These are phyloP conservation scores for Geotrupes spiniger DNA, from an alignment of 2,888 invertebrate genomes.

Conservation along the genomic window DNA sequence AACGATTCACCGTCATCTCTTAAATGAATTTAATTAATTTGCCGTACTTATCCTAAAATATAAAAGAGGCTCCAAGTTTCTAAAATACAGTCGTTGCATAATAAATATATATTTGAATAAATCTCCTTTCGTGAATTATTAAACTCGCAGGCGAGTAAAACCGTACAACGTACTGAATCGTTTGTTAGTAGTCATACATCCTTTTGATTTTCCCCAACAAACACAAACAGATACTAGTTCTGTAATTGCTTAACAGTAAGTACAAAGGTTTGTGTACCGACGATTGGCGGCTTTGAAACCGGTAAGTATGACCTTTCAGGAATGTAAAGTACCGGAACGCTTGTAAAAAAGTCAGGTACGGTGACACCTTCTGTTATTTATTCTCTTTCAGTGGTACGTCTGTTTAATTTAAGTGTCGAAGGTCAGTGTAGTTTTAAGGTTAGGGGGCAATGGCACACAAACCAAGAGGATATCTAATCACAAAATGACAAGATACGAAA, in stretches of 20 bases:
- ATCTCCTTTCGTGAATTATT: no score
- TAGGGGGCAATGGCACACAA: constrained; percentile 26
- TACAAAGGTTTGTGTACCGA: constrained; percentile 7
- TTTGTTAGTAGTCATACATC: constrained; percentile 17
- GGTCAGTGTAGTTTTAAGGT: constrained; percentile 24
- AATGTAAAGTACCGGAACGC: constrained; percentile 20
- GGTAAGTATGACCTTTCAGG: constrained; percentile 19
- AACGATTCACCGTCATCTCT: no score
- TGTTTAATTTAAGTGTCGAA: constrained; percentile 14
- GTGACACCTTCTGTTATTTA: constrained; percentile 16
- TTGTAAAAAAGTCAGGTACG: constrained; percentile 19
- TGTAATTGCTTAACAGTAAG: constrained; percentile 17
- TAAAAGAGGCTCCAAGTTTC: no score
- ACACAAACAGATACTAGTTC: constrained; percentile 14
- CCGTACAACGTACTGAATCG: neutral
- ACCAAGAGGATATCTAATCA: neutral
- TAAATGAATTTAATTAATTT: no score
- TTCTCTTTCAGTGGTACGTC: constrained; percentile 23
- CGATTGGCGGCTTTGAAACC: constrained; percentile 1
- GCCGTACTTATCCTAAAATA: no score
- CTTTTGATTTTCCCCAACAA: constrained; percentile 15
- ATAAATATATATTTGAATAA: no score
- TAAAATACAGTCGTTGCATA: no score
- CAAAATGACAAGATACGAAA: no score
- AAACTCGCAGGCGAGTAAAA: no score